Evolutionary conservation across 2,113 vertebrate genomes (phyloP).

Genomic region (Dasypus novemcinctus): DNA sequence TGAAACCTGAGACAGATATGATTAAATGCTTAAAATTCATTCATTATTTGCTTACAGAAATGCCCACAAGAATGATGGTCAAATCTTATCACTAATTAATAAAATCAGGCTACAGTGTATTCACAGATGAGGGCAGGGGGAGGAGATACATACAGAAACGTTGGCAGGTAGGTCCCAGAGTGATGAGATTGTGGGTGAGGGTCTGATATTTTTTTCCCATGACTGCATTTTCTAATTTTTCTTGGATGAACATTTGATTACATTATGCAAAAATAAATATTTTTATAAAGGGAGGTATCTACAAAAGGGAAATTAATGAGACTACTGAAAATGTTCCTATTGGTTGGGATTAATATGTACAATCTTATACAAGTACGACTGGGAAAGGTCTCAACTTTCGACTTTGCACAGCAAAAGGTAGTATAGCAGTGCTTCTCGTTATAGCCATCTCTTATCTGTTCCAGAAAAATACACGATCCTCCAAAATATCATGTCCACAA

Average conservation of each 20-base stretch:
- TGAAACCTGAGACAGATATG: background rate
- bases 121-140: background rate
- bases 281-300: background rate
- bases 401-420: background rate
- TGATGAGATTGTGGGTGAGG: background rate
- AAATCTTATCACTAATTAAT: background rate
- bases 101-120: background rate
- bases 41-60: conserved; percentile 4
- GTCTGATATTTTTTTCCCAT: background rate
- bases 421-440: background rate
- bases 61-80: background rate
- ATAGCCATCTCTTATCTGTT: background rate
- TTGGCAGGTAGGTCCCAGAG: background rate
- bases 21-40: background rate
- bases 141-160: background rate
- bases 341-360: background rate
- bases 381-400: background rate
- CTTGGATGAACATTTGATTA: background rate
- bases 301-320: conserved; percentile 22
- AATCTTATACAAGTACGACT: background rate
- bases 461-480: background rate
- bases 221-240: background rate
- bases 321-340: background rate
- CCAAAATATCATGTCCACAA: background rate
- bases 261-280: background rate